phyloP scores from a whole-genome alignment of 2,888 invertebrate species.

The Cancer borealis region DNA sequence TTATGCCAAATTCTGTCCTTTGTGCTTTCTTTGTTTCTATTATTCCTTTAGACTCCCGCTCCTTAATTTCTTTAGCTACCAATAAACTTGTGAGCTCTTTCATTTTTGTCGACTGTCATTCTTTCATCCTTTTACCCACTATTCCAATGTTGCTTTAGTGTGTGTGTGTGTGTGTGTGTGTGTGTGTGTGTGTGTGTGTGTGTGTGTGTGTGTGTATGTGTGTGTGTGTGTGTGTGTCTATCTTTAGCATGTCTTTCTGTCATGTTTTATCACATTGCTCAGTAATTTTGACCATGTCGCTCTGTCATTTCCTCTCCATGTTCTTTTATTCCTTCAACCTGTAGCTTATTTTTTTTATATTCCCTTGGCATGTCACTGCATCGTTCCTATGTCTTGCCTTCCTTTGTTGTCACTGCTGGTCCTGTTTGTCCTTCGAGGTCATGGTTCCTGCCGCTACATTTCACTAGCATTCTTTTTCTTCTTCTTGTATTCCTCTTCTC shows the following conservation, averaged over 20 bases:
- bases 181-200: constrained; percentile 20
- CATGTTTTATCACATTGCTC: neutral
- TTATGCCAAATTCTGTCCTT: neutral
- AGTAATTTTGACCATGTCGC: neutral
- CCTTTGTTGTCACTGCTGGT: neutral
- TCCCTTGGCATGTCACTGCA: neutral
- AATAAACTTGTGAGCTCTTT: neutral
- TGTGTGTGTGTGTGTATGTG: constrained; percentile 7
- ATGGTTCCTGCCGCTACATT: neutral
- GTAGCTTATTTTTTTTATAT: constrained; percentile 27
- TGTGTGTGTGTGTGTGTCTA: neutral
- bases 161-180: constrained; percentile 10
- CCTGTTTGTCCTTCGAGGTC: neutral
- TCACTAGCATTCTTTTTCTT: neutral
- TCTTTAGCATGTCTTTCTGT: constrained; percentile 22
- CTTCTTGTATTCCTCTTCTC: neutral
- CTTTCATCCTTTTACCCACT: neutral
- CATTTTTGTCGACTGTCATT: too few relatives aligned
- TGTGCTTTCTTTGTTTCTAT: constrained; percentile 8
- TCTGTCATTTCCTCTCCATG: constrained; percentile 24
- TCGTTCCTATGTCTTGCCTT: neutral
- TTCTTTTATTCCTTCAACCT: constrained; percentile 22
- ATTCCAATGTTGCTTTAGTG: neutral
- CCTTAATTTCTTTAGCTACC: too few relatives aligned
- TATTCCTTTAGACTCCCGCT: neutral